phyloP scores from a whole-genome alignment of 2,888 invertebrate genomes.

The Metalampra italica region DNA sequence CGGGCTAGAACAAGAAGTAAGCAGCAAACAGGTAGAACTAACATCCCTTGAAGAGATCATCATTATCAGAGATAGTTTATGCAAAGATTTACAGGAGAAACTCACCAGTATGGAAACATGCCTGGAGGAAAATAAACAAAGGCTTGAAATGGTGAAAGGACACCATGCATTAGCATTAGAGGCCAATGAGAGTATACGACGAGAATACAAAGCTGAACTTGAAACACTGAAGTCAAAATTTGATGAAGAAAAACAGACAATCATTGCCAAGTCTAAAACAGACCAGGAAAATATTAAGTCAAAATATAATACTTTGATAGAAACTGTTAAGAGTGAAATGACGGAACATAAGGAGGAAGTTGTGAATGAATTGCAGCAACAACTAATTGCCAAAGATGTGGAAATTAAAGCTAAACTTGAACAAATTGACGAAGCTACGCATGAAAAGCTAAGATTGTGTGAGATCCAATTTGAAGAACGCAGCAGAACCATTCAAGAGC shows the following conservation, averaged over 20 bases:
- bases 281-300: conserved; percentile 57
- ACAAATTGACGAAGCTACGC: conserved; percentile 65
- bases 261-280: conserved; percentile 51
- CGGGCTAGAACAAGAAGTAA: conserved; percentile 58
- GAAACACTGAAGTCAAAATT: conserved; percentile 63
- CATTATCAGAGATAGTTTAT: conserved; percentile 61
- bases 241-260: conserved; percentile 65
- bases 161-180: conserved; percentile 71
- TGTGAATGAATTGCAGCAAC: conserved; percentile 50
- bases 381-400: conserved; percentile 48
- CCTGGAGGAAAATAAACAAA: conserved; percentile 60
- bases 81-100: conserved; percentile 67
- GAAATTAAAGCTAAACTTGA: conserved; percentile 71
- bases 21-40: conserved; percentile 61
- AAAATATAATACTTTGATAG: conserved; percentile 50
- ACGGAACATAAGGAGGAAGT: conserved; percentile 55
- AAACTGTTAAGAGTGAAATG: conserved; percentile 51
- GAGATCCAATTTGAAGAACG: conserved; percentile 73
- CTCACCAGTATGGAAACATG: conserved; percentile 50
- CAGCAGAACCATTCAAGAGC: conserved; percentile 54
- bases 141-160: conserved; percentile 72
- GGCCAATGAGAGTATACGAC: conserved; percentile 71
- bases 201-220: conserved; percentile 67
- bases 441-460: conserved; percentile 63
- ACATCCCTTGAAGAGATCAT: conserved; percentile 65